Base-by-base conservation (phyloP, 1,140 invertebrate genomes). In the Aporrectodea caliginosa region DNA sequence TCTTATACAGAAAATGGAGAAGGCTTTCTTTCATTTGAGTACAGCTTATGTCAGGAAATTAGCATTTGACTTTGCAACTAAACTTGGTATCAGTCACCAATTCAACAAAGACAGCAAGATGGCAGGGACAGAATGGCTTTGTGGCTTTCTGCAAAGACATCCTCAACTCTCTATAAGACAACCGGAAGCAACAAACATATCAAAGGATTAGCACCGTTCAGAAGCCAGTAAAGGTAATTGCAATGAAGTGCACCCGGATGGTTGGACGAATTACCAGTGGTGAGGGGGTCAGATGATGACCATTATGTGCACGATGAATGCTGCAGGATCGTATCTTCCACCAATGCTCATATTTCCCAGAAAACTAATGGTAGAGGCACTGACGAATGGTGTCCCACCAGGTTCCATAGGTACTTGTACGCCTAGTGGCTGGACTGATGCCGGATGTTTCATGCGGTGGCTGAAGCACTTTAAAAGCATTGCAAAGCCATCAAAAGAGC, bases 381-480 rank as follows among this genome's bases (percentile, higher is more conserved):
- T 80, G 69, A 35, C 35, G 75, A 78, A 80, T 80, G 79, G 77
- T 22, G 58, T 69, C 31, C 78, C 79, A 27, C 32, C 79, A 16
- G 70, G 35, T 72, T 30, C 79, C 34, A 73, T 80, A 1, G 34
- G 30, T 14, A 35, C 14, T n/a, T 43, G 35, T 35, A 43, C 58
- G 1, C 43, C 70, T 30, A 79, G n/a, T 33, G 35, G 80, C 35
- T 81, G 35, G 32, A 70, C 34, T 27, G 33, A 80, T 27, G 31
- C 22, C 35, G 32, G 30, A 6, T 32, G 43, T 27, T 81, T 80
- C 69, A 69, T 76, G 30, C 35, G 29, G 29, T 81, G 73, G 78
- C 58, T 80, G 34, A 35, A 80, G 29, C 79, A 80, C 69, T 81
- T 81, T 43, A 31, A 29, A 0, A 22, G 71, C 31, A 29, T 77